Evolutionary conservation across 2,113 vertebrate species (phyloP).

Genomic region (Anolis sagrei): DNA sequence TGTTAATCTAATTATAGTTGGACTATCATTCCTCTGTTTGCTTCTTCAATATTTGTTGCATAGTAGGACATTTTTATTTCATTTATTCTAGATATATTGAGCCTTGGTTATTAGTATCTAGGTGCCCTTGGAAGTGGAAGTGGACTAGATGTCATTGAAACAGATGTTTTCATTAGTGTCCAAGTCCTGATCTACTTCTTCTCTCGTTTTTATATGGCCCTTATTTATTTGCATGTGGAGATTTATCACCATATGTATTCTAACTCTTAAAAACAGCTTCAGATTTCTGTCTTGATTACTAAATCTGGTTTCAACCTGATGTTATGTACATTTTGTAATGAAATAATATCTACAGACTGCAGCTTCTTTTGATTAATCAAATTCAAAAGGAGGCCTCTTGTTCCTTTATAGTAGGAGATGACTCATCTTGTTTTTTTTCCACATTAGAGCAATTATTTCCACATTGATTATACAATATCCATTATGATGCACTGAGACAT

Average conservation of each 20-base stretch:
- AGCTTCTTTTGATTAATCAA: slow-evolving; percentile 14
- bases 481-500: slow-evolving; percentile 21
- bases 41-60: not conserved
- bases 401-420: not conserved
- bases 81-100: not conserved
- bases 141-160: slow-evolving; percentile 4
- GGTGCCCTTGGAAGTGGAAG: not conserved
- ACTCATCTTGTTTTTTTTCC: slow-evolving; percentile 17
- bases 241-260: slow-evolving; percentile 7
- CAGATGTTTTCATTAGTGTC: slow-evolving; percentile 28
- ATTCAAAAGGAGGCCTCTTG: slow-evolving; percentile 7
- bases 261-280: not conserved
- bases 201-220: not conserved
- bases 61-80: not conserved
- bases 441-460: not conserved
- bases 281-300: slow-evolving; percentile 11
- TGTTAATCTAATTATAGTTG: not conserved
- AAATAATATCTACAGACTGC: slow-evolving; percentile 19
- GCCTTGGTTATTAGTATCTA: not conserved
- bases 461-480: slow-evolving; percentile 23
- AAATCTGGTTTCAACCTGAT: slow-evolving; percentile 33
- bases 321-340: slow-evolving; percentile 38
- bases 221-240: slow-evolving; percentile 38
- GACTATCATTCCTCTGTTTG: not conserved
- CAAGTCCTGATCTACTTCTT: not conserved